These are phyloP conservation scores for Glaucopsyche alexis DNA, from an alignment of 2,888 invertebrate species.

Conservation along the genomic window DNA sequence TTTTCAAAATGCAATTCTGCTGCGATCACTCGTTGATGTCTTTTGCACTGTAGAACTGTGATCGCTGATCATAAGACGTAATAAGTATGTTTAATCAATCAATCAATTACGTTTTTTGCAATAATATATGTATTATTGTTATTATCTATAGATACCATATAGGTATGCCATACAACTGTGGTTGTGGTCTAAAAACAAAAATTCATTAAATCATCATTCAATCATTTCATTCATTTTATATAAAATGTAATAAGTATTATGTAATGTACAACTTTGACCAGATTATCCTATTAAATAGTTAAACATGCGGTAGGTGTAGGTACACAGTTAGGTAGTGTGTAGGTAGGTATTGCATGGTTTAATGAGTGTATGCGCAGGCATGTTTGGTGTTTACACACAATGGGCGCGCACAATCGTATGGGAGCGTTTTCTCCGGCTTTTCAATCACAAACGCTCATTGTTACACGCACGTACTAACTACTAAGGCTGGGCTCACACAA, in stretches of 20 bases:
- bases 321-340: background rate
- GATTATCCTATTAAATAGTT: too few relatives aligned
- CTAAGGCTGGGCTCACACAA: background rate
- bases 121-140: too few relatives aligned
- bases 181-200: too few relatives aligned
- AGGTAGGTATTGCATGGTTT: background rate
- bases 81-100: too few relatives aligned
- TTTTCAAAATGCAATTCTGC: background rate
- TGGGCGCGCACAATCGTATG: conserved; percentile 30
- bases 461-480: conserved; percentile 27
- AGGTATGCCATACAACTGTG: too few relatives aligned
- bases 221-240: too few relatives aligned
- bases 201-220: too few relatives aligned
- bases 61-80: background rate
- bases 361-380: background rate
- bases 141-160: too few relatives aligned
- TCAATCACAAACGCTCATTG: conserved; percentile 31
- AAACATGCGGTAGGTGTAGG: too few relatives aligned
- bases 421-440: conserved; percentile 38
- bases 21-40: background rate
- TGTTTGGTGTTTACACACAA: conserved; percentile 8
- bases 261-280: too few relatives aligned
- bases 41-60: background rate
- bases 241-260: too few relatives aligned
- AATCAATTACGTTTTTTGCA: too few relatives aligned